A percentile compares a stretch with the other conserved stretches of the same genome.
Conservation (phyloP, 2,113 vertebrate genomes). For the Rhabdomys dilectus region DNA sequence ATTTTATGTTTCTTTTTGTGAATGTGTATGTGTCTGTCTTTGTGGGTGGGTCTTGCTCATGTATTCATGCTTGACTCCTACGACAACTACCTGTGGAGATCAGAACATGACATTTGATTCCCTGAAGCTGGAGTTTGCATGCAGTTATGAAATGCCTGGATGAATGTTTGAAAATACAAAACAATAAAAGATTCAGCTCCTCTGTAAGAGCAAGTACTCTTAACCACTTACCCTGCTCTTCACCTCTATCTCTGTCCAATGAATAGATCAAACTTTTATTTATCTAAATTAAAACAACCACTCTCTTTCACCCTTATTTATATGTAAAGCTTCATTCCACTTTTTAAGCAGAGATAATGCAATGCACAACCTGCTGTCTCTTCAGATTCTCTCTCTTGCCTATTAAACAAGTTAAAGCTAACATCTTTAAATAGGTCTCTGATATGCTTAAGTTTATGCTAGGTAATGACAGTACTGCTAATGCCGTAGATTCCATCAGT, state of each 20-base stretch:
- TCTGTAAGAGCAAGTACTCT: neutral
- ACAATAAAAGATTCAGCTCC: neutral
- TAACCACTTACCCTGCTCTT: neutral
- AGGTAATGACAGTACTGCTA: neutral
- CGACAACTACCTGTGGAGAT: neutral
- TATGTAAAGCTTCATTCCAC: neutral
- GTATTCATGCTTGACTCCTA: neutral
- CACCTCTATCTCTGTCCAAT: neutral
- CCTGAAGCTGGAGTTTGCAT: neutral
- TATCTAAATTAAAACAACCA: neutral
- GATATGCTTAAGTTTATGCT: fast-evolving
- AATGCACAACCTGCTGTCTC: neutral
- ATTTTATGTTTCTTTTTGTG: neutral
- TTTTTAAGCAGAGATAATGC: neutral
- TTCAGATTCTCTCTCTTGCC: too few species aligned
- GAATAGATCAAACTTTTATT: neutral
- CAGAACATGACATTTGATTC: neutral
- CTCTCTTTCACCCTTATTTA: neutral
- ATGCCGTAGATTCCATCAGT: neutral
- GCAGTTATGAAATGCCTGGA: neutral
- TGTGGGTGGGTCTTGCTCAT: neutral
- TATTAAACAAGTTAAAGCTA: neutral
- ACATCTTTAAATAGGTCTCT: neutral
- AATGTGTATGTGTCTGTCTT: too few species aligned
- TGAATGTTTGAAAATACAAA: neutral